These are phyloP conservation scores for Abscondita cerata DNA, from an alignment of 2,888 invertebrate genomes.

Conservation along the genomic window DNA sequence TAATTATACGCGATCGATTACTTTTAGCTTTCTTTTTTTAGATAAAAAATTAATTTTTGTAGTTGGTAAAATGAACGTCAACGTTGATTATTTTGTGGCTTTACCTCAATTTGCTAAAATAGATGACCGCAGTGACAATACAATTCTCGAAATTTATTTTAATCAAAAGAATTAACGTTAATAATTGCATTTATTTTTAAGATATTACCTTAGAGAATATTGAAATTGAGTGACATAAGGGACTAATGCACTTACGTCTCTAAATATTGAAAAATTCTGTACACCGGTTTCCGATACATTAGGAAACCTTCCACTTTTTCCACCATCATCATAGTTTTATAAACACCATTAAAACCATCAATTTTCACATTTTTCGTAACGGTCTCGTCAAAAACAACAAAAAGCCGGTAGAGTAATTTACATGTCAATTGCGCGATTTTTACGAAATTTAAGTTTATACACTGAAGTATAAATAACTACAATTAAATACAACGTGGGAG, in stretches of 20 bases:
- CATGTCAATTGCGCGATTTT: conserved; percentile 26
- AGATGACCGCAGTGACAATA: conserved; percentile 1
- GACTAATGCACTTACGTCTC: conserved; percentile 73
- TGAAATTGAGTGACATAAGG: background rate
- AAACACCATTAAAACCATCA: conserved; percentile 21
- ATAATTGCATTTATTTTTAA: background rate
- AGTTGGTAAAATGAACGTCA: background rate
- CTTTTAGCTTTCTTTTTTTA: background rate
- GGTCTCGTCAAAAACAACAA: background rate
- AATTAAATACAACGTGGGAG: conserved; percentile 33
- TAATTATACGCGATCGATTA: background rate
- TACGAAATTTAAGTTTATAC: background rate
- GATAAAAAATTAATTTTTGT: too few relatives aligned
- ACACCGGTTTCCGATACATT: conserved; percentile 81
- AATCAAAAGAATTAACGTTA: background rate
- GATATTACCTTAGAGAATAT: too few relatives aligned
- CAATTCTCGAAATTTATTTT: background rate
- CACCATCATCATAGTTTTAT: conserved; percentile 63
- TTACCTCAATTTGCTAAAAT: background rate
- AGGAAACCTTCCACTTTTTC: conserved; percentile 81
- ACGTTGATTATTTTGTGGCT: background rate
- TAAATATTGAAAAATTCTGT: conserved; percentile 82
- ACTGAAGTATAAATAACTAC: conserved; percentile 12
- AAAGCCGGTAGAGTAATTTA: conserved; percentile 40
- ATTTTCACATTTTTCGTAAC: background rate